Evolutionary conservation across 1,140 invertebrate species (phyloP).

Genomic region (Bombus waltoni): DNA sequence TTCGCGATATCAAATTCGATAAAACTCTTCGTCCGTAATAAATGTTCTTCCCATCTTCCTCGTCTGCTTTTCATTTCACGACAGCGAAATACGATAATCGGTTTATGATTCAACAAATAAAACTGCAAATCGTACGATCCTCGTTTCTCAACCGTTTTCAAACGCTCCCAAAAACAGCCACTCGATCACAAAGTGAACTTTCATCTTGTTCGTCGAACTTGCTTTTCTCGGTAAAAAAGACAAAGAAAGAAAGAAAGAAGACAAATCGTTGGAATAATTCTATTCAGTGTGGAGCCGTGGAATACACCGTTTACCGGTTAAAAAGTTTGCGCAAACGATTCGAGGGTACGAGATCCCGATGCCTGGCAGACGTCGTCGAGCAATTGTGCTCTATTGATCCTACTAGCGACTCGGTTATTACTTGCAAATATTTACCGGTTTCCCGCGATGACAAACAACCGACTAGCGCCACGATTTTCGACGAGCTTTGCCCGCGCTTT

Average conservation of each 20-base stretch:
- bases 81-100: no score
- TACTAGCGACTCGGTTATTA: slow-evolving; percentile 27
- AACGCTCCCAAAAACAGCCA: neutral
- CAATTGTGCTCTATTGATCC: slow-evolving; percentile 39
- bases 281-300: neutral
- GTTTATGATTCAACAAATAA: neutral
- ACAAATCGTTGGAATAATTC: neutral
- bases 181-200: neutral
- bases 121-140: neutral
- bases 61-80: no score
- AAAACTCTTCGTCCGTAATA: no score
- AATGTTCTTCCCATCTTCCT: fast-evolving
- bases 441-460: slow-evolving; percentile 20
- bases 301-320: slow-evolving; percentile 3
- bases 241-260: neutral
- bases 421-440: slow-evolving; percentile 44
- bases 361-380: slow-evolving; percentile 16
- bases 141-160: neutral
- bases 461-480: neutral
- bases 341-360: neutral
- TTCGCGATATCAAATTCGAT: no score
- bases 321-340: slow-evolving; percentile 43
- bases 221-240: neutral
- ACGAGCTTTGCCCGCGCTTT: neutral
- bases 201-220: no score